These are phyloP conservation scores for Clavelina lepadiformis DNA, from an alignment of 23 tunicate species.

Conservation along the genomic window DNA sequence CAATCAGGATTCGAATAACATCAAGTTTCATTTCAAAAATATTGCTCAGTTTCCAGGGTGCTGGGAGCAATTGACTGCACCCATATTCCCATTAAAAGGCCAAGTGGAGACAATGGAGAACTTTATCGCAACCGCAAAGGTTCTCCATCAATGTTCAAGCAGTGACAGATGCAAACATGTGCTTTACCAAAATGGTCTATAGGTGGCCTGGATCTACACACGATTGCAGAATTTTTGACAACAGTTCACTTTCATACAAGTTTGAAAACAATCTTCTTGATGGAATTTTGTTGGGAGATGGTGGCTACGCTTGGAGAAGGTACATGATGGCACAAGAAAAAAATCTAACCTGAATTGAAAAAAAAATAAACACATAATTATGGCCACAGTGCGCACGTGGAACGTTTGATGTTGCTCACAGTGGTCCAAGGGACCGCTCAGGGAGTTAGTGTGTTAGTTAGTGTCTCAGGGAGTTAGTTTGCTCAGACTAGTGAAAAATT, in stretches of 20 bases:
- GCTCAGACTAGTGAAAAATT: too few relatives aligned
- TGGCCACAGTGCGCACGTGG: too few relatives aligned
- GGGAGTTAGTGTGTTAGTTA: too few relatives aligned
- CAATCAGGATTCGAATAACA: too few relatives aligned
- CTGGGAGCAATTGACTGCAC: constrained; percentile 56
- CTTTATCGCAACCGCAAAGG: constrained; percentile 29
- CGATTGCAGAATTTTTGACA: constrained; percentile 50
- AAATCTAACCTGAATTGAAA: too few relatives aligned
- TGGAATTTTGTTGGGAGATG: constrained; percentile 42
- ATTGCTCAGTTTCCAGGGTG: constrained; percentile 34
- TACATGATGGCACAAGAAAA: constrained; percentile 73
- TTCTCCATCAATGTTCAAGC: constrained; percentile 69
- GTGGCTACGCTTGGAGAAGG: constrained; percentile 34
- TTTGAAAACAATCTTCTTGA: constrained; percentile 30
- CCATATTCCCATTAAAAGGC: constrained; percentile 40
- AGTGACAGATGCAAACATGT: constrained; percentile 32
- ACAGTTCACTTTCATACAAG: constrained; percentile 10
- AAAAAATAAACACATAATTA: too few relatives aligned
- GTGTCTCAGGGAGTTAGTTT: too few relatives aligned
- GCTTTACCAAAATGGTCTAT: constrained; percentile 47
- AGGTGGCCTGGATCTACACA: constrained; percentile 70
- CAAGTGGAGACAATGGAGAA: constrained; percentile 50
- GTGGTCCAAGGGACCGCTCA: too few relatives aligned
- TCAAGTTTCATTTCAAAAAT: too few relatives aligned
- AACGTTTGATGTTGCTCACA: too few relatives aligned